Percentiles rank a stretch among this genome's conserved stretches.
Evolutionary conservation across 2,888 invertebrate genomes (phyloP).

Genomic region (Crematogaster levior): DNA sequence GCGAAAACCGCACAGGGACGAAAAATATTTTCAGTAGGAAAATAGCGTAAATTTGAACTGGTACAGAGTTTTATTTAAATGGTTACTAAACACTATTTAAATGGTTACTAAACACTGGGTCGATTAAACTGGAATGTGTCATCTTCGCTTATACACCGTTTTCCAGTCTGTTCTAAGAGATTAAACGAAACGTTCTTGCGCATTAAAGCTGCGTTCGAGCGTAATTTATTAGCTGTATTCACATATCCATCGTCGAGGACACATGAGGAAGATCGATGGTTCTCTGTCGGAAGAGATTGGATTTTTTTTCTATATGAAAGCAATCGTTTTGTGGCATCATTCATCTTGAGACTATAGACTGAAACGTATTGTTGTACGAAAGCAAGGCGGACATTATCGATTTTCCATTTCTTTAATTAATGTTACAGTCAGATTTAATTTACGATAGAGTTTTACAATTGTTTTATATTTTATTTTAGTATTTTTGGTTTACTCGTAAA

Average conservation of each 20-base stretch:
- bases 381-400: conserved; percentile 49
- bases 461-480: neutral
- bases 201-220: conserved; percentile 34
- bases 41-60: conserved; percentile 18
- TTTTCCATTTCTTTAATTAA: conserved; percentile 18
- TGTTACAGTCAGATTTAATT: neutral
- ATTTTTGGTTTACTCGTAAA: neutral
- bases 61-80: conserved; percentile 1
- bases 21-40: conserved; percentile 7
- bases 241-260: conserved; percentile 49
- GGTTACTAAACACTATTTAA: neutral
- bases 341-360: conserved; percentile 66
- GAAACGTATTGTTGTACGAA: conserved; percentile 32
- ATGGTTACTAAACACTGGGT: too few species aligned
- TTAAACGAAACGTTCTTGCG: conserved; percentile 6
- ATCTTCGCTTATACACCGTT: neutral
- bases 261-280: conserved; percentile 69
- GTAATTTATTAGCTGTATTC: conserved; percentile 61
- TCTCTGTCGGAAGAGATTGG: conserved; percentile 61
- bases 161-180: neutral
- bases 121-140: neutral
- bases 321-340: conserved; percentile 51
- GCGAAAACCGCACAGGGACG: neutral
- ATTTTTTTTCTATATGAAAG: conserved; percentile 53
- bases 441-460: neutral